phyloP scores from a whole-genome alignment of 2,113 vertebrate genomes.

The Panurus biarmicus region DNA sequence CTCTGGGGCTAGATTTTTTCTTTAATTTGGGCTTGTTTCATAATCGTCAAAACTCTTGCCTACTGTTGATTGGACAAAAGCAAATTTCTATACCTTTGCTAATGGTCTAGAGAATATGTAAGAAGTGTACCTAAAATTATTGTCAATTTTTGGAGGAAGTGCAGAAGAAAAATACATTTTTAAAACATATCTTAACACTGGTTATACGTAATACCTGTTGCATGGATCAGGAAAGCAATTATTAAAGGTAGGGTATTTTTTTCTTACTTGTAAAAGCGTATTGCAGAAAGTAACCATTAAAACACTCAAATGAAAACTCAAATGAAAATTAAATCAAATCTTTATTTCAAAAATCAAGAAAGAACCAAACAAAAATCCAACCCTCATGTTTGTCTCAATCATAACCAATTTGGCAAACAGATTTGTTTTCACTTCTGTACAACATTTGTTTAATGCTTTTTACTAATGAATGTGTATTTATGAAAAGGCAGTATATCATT shows the following conservation, averaged over 20 bases:
- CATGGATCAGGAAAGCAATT: background rate
- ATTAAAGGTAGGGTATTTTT: background rate
- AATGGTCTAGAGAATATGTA: background rate
- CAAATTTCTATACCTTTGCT: background rate
- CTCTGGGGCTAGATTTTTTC: background rate
- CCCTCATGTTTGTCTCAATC: background rate
- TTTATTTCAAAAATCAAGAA: background rate
- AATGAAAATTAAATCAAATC: slow-evolving; percentile 4
- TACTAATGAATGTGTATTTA: slow-evolving; percentile 42
- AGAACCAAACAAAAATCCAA: background rate
- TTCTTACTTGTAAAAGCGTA: background rate
- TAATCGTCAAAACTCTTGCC: background rate
- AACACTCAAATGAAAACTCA: slow-evolving; percentile 15
- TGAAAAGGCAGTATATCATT: slow-evolving; percentile 27
- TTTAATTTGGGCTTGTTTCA: background rate
- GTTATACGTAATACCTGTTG: background rate
- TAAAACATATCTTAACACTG: background rate
- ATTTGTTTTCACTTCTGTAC: slow-evolving; percentile 40
- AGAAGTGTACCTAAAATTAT: background rate
- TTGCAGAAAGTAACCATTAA: background rate
- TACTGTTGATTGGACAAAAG: background rate
- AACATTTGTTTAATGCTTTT: slow-evolving; percentile 41
- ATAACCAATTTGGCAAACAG: slow-evolving; percentile 29
- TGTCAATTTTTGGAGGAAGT: background rate
- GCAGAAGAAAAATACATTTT: background rate